Base-by-base conservation (phyloP, 1,140 invertebrate genomes). In the Tenebrio molitor region DNA sequence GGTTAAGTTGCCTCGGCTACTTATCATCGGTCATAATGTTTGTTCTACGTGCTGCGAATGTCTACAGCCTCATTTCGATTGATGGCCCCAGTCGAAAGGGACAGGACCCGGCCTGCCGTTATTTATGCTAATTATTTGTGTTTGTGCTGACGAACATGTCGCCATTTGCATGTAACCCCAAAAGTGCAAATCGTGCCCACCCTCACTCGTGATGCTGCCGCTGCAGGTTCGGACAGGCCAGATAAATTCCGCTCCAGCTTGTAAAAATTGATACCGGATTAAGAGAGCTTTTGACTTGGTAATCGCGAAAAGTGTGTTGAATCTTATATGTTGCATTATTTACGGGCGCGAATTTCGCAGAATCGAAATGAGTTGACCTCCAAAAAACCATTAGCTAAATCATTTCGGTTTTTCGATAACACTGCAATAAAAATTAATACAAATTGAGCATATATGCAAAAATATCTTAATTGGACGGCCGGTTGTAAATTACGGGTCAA, bases 41-140 rank as follows among this genome's bases (percentile, higher is more conserved):
- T 21, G 50, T 39, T 39, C 36, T 39, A 58, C 50, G 50, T 58
- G 50, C 25, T n/a, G 19, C 12, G 50, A 58, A 58, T 58, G 1
- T n/a, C 36, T 39, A 39, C 2, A 39, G 23, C 21, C 5, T 17
- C 23, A 14, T 25, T 50, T 50, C 44, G 17, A 34, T 33, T 39
- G 36, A 39, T 39, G 36, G 36, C 2, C 29, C 36, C 25, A 29
- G 3, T 3, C 1, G 44, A 21, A 19, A 21, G 44, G 44, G 44
- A 10, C 44, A 46, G 25, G 50, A 15, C 6, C 12, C 16, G 36
- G 5, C 12, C 36, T 7, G 5, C 36, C 36, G 50, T 58, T 58
- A 58, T 58, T 58, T 58, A 58, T 58, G 50, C 50, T 58, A 58
- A 58, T 58, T 58, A 58, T 58, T 25, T 58, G 19, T 58, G 50